A percentile compares a stretch with the other conserved stretches of the same genome.
phyloP scores from a whole-genome alignment of 2,113 vertebrate species.

The Gorsachius goisagi region DNA sequence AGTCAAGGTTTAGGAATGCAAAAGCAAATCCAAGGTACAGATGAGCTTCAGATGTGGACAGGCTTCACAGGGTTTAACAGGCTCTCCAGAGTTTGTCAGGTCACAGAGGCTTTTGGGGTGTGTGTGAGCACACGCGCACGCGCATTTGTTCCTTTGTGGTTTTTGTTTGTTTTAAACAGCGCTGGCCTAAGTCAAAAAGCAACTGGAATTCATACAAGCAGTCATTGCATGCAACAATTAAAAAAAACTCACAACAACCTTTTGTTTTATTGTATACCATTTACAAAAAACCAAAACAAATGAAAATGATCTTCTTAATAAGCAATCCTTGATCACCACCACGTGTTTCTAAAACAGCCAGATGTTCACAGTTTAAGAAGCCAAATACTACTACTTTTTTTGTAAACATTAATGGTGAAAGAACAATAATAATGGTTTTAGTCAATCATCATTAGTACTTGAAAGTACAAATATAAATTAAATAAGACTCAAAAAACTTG shows the following conservation, averaged over 20 bases:
- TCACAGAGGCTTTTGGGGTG: neutral
- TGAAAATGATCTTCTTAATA: conserved; percentile 55
- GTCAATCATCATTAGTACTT: conserved; percentile 69
- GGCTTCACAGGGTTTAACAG: conserved; percentile 20
- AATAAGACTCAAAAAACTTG: conserved; percentile 70
- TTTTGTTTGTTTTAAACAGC: neutral
- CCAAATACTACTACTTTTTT: conserved; percentile 66
- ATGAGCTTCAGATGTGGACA: conserved; percentile 67
- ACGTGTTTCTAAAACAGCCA: conserved; percentile 33
- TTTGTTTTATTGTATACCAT: conserved; percentile 56
- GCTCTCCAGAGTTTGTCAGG: conserved; percentile 36
- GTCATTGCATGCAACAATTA: neutral
- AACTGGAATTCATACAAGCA: neutral
- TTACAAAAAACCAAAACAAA: conserved; percentile 67
- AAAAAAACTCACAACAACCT: conserved; percentile 25
- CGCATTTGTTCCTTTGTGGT: neutral
- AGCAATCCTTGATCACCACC: conserved; percentile 59
- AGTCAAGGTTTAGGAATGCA: conserved; percentile 73
- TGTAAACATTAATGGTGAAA: conserved; percentile 61
- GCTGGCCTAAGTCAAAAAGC: neutral
- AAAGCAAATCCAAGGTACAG: conserved; percentile 71
- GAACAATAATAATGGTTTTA: conserved; percentile 68
- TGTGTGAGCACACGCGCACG: neutral
- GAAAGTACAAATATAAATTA: conserved; percentile 77
- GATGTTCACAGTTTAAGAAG: conserved; percentile 64